phyloP scores from a whole-genome alignment of 2,113 vertebrate species.

The Syngnathus typhle region DNA sequence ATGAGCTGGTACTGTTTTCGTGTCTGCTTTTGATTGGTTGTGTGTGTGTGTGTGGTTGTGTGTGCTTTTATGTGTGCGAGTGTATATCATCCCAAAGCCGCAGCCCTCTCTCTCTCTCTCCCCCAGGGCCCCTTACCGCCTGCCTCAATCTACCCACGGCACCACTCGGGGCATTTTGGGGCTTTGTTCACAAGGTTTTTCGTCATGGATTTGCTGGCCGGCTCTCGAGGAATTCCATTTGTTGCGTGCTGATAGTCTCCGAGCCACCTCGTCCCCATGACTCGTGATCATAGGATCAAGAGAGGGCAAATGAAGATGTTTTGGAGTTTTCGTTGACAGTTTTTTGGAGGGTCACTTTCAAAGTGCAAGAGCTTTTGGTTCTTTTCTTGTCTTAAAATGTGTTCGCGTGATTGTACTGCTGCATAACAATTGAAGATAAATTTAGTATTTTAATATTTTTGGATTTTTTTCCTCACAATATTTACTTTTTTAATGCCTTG shows the following conservation, averaged over 20 bases:
- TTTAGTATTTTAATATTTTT: not conserved
- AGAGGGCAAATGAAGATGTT: constrained; percentile 2
- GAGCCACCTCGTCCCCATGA: constrained; percentile 6
- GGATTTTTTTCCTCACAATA: not conserved
- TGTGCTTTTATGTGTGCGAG: constrained; percentile 11
- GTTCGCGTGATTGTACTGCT: not conserved
- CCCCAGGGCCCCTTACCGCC: constrained; percentile 40
- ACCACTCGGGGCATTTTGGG: constrained; percentile 55
- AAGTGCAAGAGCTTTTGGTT: not conserved
- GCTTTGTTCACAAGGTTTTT: constrained; percentile 61
- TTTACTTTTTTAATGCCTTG: too few relatives aligned
- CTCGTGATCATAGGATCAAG: constrained; percentile 16
- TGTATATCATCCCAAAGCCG: constrained; percentile 53
- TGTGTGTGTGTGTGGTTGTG: not conserved
- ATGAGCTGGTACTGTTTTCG: not conserved
- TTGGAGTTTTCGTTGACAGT: not conserved
- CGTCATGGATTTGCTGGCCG: constrained; percentile 33
- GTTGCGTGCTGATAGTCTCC: constrained; percentile 29
- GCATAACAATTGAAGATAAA: not conserved
- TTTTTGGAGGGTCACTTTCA: not conserved
- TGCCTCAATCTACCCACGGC: constrained; percentile 46
- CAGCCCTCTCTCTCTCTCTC: constrained; percentile 16
- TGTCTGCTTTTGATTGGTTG: not conserved
- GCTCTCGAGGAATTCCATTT: constrained; percentile 50
- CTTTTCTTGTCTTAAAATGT: not conserved